Percentiles rank a stretch among this genome's conserved stretches.
These are phyloP conservation scores for Gymnocypris eckloni DNA, from an alignment of 2,797 vertebrate species.

Conservation along the genomic window DNA sequence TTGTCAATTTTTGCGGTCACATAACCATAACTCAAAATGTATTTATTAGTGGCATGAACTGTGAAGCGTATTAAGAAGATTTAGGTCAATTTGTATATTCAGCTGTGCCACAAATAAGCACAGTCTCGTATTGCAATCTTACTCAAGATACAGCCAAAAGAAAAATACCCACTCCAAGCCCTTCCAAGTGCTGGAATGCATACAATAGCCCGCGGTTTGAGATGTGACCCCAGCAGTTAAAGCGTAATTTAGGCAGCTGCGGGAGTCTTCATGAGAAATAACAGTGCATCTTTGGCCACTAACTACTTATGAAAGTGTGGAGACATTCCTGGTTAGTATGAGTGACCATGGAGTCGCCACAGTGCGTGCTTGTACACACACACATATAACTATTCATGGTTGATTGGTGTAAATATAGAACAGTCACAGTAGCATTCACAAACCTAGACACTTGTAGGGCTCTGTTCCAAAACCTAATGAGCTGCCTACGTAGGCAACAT, in stretches of 20 bases:
- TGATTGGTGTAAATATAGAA: conserved; percentile 49
- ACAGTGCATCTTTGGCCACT: conserved; percentile 71
- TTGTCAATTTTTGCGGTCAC: conserved; percentile 23
- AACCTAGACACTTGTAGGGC: conserved; percentile 15
- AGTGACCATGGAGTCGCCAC: conserved; percentile 75
- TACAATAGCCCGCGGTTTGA: conserved; percentile 69
- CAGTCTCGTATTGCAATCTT: conserved; percentile 19
- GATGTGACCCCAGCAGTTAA: conserved; percentile 67
- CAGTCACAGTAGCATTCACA: neutral
- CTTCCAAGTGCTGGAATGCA: conserved; percentile 70
- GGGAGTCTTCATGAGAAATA: conserved; percentile 66
- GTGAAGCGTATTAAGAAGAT: neutral
- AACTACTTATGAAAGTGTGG: conserved; percentile 73
- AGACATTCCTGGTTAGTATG: conserved; percentile 77
- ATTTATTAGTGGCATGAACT: neutral
- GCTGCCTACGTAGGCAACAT: neutral
- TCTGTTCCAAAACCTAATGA: conserved; percentile 19
- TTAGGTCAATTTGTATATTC: conserved; percentile 33
- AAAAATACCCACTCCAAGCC: conserved; percentile 53
- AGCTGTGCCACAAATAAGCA: neutral
- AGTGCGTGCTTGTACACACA: conserved; percentile 53
- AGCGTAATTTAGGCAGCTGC: conserved; percentile 74
- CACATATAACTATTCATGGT: conserved; percentile 36
- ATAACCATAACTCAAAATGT: neutral
- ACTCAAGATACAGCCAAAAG: neutral